Conservation (phyloP, 2,888 invertebrate species). For the Ichneumoninae sp. region DNA sequence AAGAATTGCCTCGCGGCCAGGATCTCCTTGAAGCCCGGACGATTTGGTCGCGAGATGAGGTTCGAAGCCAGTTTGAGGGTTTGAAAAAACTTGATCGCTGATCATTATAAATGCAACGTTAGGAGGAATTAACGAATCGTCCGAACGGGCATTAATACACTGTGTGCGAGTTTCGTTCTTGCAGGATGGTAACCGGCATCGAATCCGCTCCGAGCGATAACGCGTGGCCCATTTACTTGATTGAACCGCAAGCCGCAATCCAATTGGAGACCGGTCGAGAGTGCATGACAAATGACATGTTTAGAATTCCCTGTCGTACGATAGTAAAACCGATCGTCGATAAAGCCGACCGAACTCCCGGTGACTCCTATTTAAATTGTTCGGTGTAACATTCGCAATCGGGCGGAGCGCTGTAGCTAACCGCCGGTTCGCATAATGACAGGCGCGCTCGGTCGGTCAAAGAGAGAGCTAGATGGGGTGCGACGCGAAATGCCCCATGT, state of each 20-base stretch:
- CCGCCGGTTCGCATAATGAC: conserved; percentile 26
- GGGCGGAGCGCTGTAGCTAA: too few species aligned
- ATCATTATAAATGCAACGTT: background rate
- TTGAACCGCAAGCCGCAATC: conserved; percentile 67
- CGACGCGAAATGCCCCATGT: background rate
- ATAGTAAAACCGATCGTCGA: conserved; percentile 64
- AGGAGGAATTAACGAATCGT: background rate
- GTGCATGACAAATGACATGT: conserved; percentile 69
- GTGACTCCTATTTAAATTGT: conserved; percentile 58
- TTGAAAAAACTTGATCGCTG: background rate
- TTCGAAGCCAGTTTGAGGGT: too few species aligned
- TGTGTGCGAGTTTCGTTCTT: background rate
- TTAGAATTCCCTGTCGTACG: conserved; percentile 66
- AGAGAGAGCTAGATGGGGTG: background rate
- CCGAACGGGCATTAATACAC: background rate
- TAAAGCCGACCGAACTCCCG: conserved; percentile 46
- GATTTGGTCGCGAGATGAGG: too few species aligned
- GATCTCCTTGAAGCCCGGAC: too few species aligned
- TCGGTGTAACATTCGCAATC: conserved; percentile 45
- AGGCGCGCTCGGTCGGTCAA: background rate
- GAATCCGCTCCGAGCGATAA: conserved; percentile 52
- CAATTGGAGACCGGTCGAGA: conserved; percentile 67
- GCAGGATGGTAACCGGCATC: conserved; percentile 1
- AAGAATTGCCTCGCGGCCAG: background rate
- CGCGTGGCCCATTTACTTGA: conserved; percentile 64